Base-by-base conservation (phyloP, 2,113 vertebrate species). In the Pteropus alecto region DNA sequence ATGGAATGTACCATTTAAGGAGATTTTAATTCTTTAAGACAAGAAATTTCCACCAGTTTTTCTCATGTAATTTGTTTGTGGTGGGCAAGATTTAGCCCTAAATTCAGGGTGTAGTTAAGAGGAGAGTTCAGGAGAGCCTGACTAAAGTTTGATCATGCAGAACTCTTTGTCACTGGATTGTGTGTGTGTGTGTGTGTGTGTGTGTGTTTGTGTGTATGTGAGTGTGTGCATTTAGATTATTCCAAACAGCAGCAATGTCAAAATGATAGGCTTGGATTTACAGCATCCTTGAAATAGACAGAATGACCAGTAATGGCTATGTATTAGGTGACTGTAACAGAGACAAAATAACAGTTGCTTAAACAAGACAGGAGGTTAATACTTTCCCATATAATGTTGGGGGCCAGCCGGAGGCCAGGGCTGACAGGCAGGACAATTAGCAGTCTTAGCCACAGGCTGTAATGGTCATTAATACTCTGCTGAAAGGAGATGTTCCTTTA, bases 311-410 rank as follows among this genome's bases (percentile, higher is more conserved):
- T 30, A 54, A 18, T n/a, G 28, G 18, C 38, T 96, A 8, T 82
- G 11, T 30, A n/a, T 82, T 58, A 85, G 19, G 11, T 88, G 35
- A 73, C 54, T 65, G 5, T 12, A 92, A 71, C 22, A 76, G 87
- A 88, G 41, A 94, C 14, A 93, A 95, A 95, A 76, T 67, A 95
- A 41, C 8, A 79, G 30, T 48, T 56, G 10, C 6, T 90, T 90
- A 90, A 90, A 83, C 70, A 56, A 94, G 74, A 48, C 19, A 70
- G 56, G 51, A 38, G 19, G 28, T 92, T 77, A 76, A 60, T 83
- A 18, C 54, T 94, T 41, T 94, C 16, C 35, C 48, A 19, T 51
- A 9, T 77, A 48, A 63, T 26, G n/a, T 3, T 65, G 51, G 26
- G 70, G 51, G 16, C 5, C 19, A 58, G 9, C 79, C 58, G 30